Conservation (phyloP, 2,113 vertebrate genomes). For the Piprites chloris region DNA sequence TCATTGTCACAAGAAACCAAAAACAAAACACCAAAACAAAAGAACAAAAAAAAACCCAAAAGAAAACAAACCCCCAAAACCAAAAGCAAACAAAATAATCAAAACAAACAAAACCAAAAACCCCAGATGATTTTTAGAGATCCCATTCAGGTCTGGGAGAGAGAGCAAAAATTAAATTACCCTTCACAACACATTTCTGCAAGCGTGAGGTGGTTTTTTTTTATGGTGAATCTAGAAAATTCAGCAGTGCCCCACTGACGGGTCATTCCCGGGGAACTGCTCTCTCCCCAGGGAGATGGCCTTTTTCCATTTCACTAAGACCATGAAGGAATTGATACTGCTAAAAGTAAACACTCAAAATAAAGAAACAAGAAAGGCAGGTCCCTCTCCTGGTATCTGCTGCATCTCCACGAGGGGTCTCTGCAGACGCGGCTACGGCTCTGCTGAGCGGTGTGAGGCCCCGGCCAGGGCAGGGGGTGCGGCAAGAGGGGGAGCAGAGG, state of each 20-base stretch:
- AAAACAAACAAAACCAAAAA: neutral
- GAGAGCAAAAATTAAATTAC: neutral
- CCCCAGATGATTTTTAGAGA: neutral
- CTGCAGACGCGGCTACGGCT: neutral
- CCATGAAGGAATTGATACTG: accelerated
- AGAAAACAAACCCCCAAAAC: neutral
- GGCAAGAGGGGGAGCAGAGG: neutral
- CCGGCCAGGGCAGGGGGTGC: accelerated
- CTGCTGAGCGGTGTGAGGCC: accelerated
- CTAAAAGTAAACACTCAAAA: neutral
- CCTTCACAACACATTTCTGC: neutral
- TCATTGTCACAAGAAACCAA: neutral
- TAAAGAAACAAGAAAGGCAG: neutral
- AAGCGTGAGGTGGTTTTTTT: neutral
- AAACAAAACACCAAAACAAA: neutral
- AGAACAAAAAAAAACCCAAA: no score
- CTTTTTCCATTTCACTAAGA: neutral
- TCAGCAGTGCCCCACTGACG: neutral
- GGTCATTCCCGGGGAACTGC: accelerated
- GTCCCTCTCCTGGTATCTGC: neutral
- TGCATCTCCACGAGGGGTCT: neutral
- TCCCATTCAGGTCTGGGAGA: neutral
- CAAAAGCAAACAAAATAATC: neutral
- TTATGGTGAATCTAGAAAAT: neutral
- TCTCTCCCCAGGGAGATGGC: neutral